Base-by-base conservation (phyloP, 2,797 vertebrate genomes). In the Mormyrus hasselquistii region DNA sequence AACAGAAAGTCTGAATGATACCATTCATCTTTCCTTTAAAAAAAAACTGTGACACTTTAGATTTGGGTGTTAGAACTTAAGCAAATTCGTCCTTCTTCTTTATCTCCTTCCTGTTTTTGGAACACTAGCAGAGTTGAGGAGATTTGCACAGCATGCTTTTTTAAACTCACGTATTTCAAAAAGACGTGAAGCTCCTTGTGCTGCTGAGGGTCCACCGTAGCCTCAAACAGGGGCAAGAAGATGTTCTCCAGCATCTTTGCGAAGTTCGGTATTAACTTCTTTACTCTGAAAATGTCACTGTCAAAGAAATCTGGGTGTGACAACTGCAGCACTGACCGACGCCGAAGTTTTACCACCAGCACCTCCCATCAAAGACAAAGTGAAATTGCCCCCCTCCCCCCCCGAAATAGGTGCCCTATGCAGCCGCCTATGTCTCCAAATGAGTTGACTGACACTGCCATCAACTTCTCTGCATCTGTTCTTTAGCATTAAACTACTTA, bases 241-340 rank as follows among this genome's bases (percentile, higher is more conserved):
- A 99, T 95, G 90, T 99, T 99, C 93, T 99, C 97, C 93, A 99
- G 94, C 96, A 99, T 99, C 95, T 97, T 98, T 85, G 97, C 96
- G 76, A 97, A 99, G 94, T 92, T 96, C 59, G 97, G 96, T 84
- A 99, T 88, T 88, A 99, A 92, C 90, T 97, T 98, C 95, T 97
- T 99, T 88, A 96, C 95, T 94, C 93, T 97, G 95, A 99, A 99
- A 95, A 99, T 99, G 92, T 99, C 98, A 94, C 98, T 99, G 94
- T 88, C 93, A 90, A 83, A 91, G 83, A 96, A 90, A 91, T 76
- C 73, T 88, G 41, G 41, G 44, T 86, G n/a, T 76, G 8, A 25
- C 22, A n/a, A 19, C 29, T 25, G 22, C 7, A 34, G 22, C 12
- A 14, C 25, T 16, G 55, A 57, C 29, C 10, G 4, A 34, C 25